A percentile compares a stretch with the other conserved stretches of the same genome.
These are phyloP conservation scores for Helicolenus hilgendorfi DNA, from an alignment of 2,797 vertebrate species.

Conservation along the genomic window DNA sequence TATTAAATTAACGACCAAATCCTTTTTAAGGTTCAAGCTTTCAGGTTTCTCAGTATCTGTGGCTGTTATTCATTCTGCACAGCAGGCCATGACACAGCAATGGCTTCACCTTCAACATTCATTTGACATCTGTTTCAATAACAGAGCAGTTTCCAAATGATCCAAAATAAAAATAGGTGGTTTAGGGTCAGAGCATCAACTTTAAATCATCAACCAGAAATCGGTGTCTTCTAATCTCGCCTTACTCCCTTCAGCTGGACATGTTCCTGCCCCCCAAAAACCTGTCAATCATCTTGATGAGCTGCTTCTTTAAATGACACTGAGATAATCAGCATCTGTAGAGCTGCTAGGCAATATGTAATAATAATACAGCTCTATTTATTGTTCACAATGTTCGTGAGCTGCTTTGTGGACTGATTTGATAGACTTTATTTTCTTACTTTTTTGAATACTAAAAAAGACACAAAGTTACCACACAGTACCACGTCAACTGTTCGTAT, in stretches of 20 bases:
- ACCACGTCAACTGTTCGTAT: too few relatives aligned
- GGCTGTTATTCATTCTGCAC: background rate
- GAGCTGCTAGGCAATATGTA: constrained; percentile 18
- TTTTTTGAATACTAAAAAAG: background rate
- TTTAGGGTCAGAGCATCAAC: background rate
- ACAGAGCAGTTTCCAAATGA: background rate
- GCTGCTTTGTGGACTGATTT: background rate
- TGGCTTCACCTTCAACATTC: background rate
- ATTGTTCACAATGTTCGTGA: background rate
- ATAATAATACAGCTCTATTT: constrained; percentile 23
- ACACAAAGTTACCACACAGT: background rate
- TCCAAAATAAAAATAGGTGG: background rate
- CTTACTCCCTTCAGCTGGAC: background rate
- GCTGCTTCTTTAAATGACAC: constrained; percentile 32
- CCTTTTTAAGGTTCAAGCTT: background rate
- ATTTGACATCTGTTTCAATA: background rate
- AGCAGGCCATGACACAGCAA: background rate
- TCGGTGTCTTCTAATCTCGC: background rate
- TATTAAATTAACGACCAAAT: background rate
- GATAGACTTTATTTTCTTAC: background rate
- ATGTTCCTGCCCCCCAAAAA: constrained; percentile 10
- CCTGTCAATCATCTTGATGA: constrained; percentile 53
- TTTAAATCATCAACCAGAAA: background rate
- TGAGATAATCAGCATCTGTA: constrained; percentile 44
- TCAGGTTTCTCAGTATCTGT: background rate